These are phyloP conservation scores for Zaprionus kolodkinae DNA, from an alignment of 1,140 invertebrate species.

Conservation along the genomic window DNA sequence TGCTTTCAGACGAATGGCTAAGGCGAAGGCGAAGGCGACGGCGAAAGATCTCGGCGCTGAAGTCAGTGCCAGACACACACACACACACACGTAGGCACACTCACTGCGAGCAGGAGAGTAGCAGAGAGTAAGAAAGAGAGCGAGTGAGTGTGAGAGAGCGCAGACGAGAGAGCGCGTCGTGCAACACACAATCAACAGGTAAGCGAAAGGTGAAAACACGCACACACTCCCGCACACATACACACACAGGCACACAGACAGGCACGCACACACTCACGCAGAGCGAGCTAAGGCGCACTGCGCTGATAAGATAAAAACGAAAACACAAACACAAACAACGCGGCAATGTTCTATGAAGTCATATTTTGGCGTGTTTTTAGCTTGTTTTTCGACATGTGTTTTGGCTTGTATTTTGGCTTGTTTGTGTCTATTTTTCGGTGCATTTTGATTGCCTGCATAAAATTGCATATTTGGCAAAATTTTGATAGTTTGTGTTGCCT, in stretches of 20 bases:
- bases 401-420: constrained; percentile 13
- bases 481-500: neutral
- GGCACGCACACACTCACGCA: neutral
- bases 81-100: constrained; percentile 26
- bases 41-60: constrained; percentile 37
- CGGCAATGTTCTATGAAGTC: constrained; percentile 24
- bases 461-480: neutral
- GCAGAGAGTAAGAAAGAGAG: neutral
- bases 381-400: neutral
- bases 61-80: constrained; percentile 43
- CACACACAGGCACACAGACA: neutral
- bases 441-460: neutral
- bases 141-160: neutral
- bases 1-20: constrained; percentile 66
- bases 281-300: constrained; percentile 7
- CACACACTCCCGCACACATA: neutral
- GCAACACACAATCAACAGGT: constrained; percentile 4
- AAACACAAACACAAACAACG: constrained; percentile 54
- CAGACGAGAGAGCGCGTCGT: neutral
- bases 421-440: neutral
- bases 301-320: constrained; percentile 73
- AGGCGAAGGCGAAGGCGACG: constrained; percentile 46
- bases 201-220: constrained; percentile 6
- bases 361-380: constrained; percentile 1
- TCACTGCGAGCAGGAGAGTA: constrained; percentile 3